Evolutionary conservation across 2,797 vertebrate genomes (phyloP).

Genomic region (Cheirogaleus major): DNA sequence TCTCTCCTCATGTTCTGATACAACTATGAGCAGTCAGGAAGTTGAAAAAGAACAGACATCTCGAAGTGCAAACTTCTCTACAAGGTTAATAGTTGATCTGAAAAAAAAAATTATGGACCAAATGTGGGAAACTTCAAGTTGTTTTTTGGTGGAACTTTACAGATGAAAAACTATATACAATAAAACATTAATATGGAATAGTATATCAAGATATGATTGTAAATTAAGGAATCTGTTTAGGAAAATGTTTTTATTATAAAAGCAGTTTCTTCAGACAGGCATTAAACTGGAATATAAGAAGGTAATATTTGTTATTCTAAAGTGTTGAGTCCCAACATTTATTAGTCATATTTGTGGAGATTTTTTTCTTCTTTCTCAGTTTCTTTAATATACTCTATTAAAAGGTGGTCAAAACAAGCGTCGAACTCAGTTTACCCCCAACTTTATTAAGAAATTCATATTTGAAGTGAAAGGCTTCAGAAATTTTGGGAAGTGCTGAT

Average conservation of each 20-base stretch:
- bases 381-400: slow-evolving; percentile 26
- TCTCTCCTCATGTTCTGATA: slow-evolving; percentile 75
- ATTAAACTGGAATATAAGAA: slow-evolving; percentile 48
- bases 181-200: slow-evolving; percentile 23
- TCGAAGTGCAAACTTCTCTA: slow-evolving; percentile 6
- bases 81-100: slow-evolving; percentile 51
- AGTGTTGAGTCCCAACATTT: slow-evolving; percentile 37
- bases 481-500: neutral
- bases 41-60: slow-evolving; percentile 5
- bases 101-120: slow-evolving; percentile 48
- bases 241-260: slow-evolving; percentile 42
- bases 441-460: neutral
- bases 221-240: slow-evolving; percentile 43
- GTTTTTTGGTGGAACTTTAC: slow-evolving; percentile 81
- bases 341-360: neutral
- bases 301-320: neutral
- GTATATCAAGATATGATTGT: slow-evolving; percentile 14
- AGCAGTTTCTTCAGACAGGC: slow-evolving; percentile 40
- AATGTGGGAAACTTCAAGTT: slow-evolving; percentile 65
- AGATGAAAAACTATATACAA: slow-evolving; percentile 78
- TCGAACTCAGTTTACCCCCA: slow-evolving; percentile 4
- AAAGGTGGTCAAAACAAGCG: slow-evolving; percentile 22
- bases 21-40: slow-evolving; percentile 63
- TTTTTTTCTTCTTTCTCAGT: neutral
- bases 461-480: slow-evolving; percentile 49